Evolutionary conservation across 1,140 invertebrate genomes (phyloP), one percentile per base, ranked within the genome.

Genomic region (Heliconius nattereri): DNA sequence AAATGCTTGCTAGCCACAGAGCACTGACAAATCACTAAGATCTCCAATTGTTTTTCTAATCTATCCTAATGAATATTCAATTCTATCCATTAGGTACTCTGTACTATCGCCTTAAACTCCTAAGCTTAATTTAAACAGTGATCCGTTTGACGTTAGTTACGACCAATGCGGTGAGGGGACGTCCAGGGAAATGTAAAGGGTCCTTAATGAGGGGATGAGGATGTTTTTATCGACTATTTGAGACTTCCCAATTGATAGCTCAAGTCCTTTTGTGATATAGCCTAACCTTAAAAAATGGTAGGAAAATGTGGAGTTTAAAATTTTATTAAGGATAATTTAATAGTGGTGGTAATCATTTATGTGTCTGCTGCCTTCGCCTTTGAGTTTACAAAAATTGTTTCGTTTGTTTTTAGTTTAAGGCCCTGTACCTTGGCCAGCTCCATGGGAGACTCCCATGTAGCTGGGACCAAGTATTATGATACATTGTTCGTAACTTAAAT

Each of bases 71-170:
- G 60, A 52, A 54, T n/a, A 57, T 40, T 54, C 78, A 66, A 66
- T 29, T 85, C 80, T 84, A n/a, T 45, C 23, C 16, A 32, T 52
- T 29, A 7, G 60, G 71, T 83, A 73, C 73, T 82, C 84, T 87
- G 72, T 76, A 57, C n/a, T 37, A 71, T 75, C 60, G 71, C 60
- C 79, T 84, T 81, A 78, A 81, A 82, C 70, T 82, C 84, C 84
- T 81, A 84, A 86, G 86, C 84, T 85, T 85, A 85, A 88, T 89
- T 89, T 86, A 87, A 90, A 87, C 86, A 75, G 26, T 84, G 84
- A 90, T 90, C 84, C 82, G 85, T 83, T 88, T 87, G 86, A 85
- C 88, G 87, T 90, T 90, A 89, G 89, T 87, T 89, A 89, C 85
- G 83, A 81, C 81, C 83, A 86, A 84, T 85, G 84, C 83, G 80